Conservation (phyloP, 2,888 invertebrate species). For the Fragum fragum region DNA sequence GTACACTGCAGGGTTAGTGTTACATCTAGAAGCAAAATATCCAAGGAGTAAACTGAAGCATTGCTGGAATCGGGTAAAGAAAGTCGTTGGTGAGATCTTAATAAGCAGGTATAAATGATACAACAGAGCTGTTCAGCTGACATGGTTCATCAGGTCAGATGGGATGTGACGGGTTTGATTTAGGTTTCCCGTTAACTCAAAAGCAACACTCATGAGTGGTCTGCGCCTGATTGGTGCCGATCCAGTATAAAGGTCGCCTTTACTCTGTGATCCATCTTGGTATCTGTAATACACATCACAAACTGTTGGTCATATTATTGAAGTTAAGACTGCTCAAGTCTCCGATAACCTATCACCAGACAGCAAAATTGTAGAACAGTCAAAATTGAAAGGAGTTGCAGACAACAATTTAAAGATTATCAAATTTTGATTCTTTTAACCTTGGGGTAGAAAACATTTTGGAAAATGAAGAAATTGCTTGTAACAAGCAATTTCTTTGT, state of each 20-base stretch:
- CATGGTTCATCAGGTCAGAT: slow-evolving; percentile 49
- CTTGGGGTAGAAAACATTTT: no score
- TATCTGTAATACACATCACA: slow-evolving; percentile 23
- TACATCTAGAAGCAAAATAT: no score
- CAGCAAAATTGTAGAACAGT: not conserved
- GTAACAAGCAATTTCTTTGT: no score
- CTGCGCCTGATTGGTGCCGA: slow-evolving; percentile 70
- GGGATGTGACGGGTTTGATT: slow-evolving; percentile 72
- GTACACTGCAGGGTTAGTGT: no score
- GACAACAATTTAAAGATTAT: no score
- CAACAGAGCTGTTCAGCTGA: slow-evolving; percentile 14
- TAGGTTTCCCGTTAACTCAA: slow-evolving; percentile 73
- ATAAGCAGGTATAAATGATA: no score
- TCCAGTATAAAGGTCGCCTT: slow-evolving; percentile 26
- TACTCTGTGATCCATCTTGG: slow-evolving; percentile 6
- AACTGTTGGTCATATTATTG: not conserved
- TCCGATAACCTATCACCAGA: not conserved
- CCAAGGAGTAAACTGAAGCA: no score
- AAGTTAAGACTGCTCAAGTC: not conserved
- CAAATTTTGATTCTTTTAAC: no score
- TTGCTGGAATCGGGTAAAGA: no score
- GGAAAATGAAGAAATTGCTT: no score
- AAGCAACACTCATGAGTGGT: slow-evolving; percentile 72
- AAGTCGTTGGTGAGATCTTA: no score
- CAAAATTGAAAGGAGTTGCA: no score